Evolutionary conservation across 2,797 vertebrate genomes (phyloP), one percentile per base, ranked within the genome.

Genomic region (Remorina albescens): DNA sequence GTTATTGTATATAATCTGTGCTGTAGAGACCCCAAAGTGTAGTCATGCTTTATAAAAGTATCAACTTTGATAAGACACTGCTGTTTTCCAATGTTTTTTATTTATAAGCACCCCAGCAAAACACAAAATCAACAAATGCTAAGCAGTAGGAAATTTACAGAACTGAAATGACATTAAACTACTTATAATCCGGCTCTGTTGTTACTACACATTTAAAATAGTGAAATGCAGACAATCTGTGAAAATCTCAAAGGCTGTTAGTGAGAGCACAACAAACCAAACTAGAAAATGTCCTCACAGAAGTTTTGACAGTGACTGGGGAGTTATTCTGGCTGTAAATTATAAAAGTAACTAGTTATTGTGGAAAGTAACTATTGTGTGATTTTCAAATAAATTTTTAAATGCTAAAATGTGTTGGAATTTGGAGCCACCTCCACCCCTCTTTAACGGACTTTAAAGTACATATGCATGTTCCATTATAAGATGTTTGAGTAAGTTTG

Each of bases 11-110:
- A 82, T 51, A 58, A 67, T 59, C 13, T 71, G 16, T 68, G 32
- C 15, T 60, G 51, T 80, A 71, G 72, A 72, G 19, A 74, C 61
- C 34, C 36, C n/a, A 67, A 8, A 3, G n/a, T 42, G 37, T 34
- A 63, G 37, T 55, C 60, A 41, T 74, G 78, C 44, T 77, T 49
- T 65, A 76, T 80, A 69, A 83, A 85, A 57, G 9, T 61, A 78
- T 80, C 28, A 58, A 26, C 28, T 80, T 82, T 73, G 64, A 78
- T 62, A 80, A 67, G 67, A 82, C 41, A 36, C 8, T 55, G 23
- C 64, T 67, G 41, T 71, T 57, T 30, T 58, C 19, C 54, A 55
- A 75, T 0, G 19, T 65, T 59, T 70, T 70, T 36, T 49, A 50
- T 23, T 50, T 2, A 54, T 55, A 32, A 44, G 25, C 36, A 32